Evolutionary conservation across 2,888 invertebrate species (phyloP).

Genomic region (Apantesis nais): DNA sequence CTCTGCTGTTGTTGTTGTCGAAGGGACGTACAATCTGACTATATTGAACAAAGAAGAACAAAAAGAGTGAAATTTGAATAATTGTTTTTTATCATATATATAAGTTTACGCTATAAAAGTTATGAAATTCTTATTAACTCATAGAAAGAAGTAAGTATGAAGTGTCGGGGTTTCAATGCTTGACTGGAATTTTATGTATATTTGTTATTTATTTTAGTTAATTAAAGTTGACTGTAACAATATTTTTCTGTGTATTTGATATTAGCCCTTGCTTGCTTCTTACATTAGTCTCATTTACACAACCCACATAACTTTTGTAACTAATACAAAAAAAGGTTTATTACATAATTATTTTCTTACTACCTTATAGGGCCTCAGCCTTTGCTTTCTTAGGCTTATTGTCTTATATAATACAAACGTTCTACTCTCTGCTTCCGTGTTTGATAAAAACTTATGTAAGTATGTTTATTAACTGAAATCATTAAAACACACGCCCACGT

Average conservation of each 20-base stretch:
- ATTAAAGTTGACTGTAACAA: constrained; percentile 21
- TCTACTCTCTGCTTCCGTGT: neutral
- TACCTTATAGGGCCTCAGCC: neutral
- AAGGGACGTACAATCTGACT: constrained; percentile 46
- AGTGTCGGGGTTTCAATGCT: constrained; percentile 9
- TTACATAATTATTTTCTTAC: neutral
- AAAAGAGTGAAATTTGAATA: constrained; percentile 80
- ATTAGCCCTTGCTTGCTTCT: neutral
- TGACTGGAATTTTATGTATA: constrained; percentile 19
- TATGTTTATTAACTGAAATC: no score
- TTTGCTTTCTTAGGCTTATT: neutral
- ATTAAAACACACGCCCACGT: no score
- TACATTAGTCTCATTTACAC: neutral
- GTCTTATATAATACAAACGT: neutral
- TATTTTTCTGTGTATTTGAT: neutral
- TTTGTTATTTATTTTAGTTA: constrained; percentile 35
- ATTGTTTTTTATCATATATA: constrained; percentile 27
- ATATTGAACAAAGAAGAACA: constrained; percentile 61
- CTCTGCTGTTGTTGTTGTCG: constrained; percentile 72
- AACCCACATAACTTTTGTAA: neutral
- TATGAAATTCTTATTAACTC: neutral
- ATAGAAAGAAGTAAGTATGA: constrained; percentile 19
- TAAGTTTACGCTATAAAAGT: neutral
- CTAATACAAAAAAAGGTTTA: neutral
- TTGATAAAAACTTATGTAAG: neutral